Evolutionary conservation across 2,888 invertebrate species (phyloP).

Genomic region (Leptinotarsa juncta): DNA sequence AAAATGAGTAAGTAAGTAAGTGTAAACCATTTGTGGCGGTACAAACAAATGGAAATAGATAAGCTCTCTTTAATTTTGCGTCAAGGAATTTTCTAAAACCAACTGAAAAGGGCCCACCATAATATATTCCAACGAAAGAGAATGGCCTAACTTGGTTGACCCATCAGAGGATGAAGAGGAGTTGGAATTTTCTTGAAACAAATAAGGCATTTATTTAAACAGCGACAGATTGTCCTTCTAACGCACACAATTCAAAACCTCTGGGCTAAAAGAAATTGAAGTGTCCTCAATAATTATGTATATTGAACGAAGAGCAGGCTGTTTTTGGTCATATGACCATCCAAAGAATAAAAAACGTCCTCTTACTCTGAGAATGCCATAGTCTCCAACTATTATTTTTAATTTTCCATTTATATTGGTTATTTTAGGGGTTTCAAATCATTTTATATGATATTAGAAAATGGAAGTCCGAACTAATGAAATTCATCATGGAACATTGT

Average conservation of each 20-base stretch:
- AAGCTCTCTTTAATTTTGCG: not conserved
- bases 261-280: not conserved
- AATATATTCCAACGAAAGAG: not conserved
- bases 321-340: not conserved
- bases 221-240: not conserved
- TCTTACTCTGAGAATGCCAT: not conserved
- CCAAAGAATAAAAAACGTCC: not conserved
- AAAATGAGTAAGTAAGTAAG: not conserved
- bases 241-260: not conserved
- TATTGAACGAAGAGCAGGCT: not conserved
- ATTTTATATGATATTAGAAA: too few species aligned
- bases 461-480: too few species aligned
- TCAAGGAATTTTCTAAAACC: not conserved
- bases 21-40: not conserved
- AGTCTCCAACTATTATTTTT: not conserved
- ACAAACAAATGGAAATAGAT: not conserved
- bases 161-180: not conserved
- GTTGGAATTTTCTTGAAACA: not conserved
- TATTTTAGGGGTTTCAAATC: too few species aligned
- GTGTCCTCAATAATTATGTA: not conserved
- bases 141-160: not conserved
- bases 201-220: not conserved
- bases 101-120: too few species aligned
- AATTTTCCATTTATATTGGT: too few species aligned
- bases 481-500: too few species aligned